Evolutionary conservation across 2,888 invertebrate species (phyloP), one percentile per base, ranked within the genome.

Genomic region (Neoitamus cyanurus): DNA sequence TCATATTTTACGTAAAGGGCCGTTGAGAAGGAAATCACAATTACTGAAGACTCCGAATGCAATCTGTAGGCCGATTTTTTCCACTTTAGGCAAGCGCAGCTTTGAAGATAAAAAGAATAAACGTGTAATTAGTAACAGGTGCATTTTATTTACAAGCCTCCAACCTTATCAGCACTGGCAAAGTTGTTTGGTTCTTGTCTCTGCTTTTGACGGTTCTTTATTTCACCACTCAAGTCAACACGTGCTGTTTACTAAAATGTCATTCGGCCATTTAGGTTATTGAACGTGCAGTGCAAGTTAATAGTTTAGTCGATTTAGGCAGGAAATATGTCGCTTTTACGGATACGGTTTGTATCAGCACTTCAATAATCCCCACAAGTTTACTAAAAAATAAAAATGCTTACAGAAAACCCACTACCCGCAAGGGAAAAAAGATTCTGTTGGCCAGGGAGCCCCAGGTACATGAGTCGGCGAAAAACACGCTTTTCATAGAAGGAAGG

Each of bases 331-430:
- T 91, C 90, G 68, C 87, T 91, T 28, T 88, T 91, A 88, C 88
- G 89, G 15, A 90, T 91, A 84, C 89, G 90, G 91, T 91, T 46
- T 15, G 31, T 15, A 15, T n/a, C n/a, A 42, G 37, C 1, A 30
- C 37, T 25, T 70, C 37, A 30, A 42, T 1, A 31, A 58, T 36
- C n/a, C n/a, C 25, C 72, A 30, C 9, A 11, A 15, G 13, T 13
- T 73, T 31, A 6, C 11, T 30, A 13, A 37, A 25, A 46, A 31
- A 15, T 83, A 73, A 20, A 0, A 11, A 7, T 9, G 28, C 89
- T 92, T 92, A 1, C 90, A 98, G 97, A 87, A 98, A 98, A 93
- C 96, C 98, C 0, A 96, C 95, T 88, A 97, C 97, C 75, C 95
- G 96, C 73, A 95, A 94, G 90, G 98, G 97, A 25, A 98, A 98